Conservation (phyloP, 1,140 invertebrate species). For the Sipha flava region DNA sequence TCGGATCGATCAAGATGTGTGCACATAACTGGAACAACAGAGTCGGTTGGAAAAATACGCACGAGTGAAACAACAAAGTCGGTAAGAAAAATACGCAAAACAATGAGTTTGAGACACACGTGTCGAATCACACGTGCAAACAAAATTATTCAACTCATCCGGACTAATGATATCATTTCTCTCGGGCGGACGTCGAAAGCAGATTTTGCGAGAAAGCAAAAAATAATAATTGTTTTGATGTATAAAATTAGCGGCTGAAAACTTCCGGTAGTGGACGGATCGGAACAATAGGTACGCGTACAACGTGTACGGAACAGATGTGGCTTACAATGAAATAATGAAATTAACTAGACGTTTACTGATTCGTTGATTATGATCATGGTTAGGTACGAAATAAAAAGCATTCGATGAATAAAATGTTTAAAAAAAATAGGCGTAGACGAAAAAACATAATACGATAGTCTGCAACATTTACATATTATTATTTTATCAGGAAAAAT, state of each 20-base stretch:
- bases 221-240: not conserved
- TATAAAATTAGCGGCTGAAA: not conserved
- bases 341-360: not conserved
- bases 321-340: constrained; percentile 9
- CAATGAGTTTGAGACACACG: no score
- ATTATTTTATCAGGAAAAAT: not conserved
- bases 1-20: no score
- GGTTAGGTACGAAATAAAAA: not conserved
- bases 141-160: no score
- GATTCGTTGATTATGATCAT: not conserved
- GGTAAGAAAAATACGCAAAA: no score
- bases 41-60: no score
- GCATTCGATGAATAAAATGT: not conserved
- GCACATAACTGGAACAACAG: no score
- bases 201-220: not conserved
- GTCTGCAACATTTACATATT: not conserved
- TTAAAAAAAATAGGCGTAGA: not conserved
- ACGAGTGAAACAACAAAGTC: no score
- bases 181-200: no score
- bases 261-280: not conserved
- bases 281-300: not conserved
- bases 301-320: not conserved
- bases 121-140: no score
- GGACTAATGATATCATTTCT: no score
- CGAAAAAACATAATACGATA: not conserved